Evolutionary conservation across 2,797 vertebrate genomes (phyloP).

Genomic region (Rhynchotus rufescens): DNA sequence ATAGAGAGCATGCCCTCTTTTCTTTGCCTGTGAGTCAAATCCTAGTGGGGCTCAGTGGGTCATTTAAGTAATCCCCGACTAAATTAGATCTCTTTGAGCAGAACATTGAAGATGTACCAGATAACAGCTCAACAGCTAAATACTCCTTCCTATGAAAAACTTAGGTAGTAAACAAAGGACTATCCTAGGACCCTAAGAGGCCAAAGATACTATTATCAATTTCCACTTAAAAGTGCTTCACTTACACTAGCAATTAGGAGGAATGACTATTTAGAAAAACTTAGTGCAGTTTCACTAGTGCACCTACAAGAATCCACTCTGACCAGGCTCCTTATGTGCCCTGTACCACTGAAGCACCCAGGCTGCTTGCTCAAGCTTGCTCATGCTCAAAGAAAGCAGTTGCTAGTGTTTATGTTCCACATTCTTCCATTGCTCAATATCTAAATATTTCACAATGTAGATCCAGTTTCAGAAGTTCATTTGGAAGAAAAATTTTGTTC

Average conservation of each 20-base stretch:
- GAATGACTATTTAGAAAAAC: not conserved
- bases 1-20: conserved; percentile 23
- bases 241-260: not conserved
- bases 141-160: not conserved
- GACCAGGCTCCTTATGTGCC: not conserved
- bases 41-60: conserved; percentile 12
- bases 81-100: conserved; percentile 32
- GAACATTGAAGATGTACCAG: not conserved
- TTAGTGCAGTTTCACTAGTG: not conserved
- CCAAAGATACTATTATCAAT: not conserved
- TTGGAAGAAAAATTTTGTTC: conserved; percentile 54
- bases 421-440: conserved; percentile 63
- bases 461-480: conserved; percentile 62
- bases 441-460: conserved; percentile 61
- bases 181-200: not conserved
- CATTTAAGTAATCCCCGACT: conserved; percentile 13
- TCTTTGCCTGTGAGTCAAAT: conserved; percentile 40
- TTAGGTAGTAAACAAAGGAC: not conserved
- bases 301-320: not conserved
- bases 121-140: not conserved
- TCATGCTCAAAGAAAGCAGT: not conserved
- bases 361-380: conserved; percentile 44
- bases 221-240: not conserved
- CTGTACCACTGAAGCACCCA: not conserved
- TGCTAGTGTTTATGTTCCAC: conserved; percentile 46